Conservation (phyloP, 1,140 invertebrate species). For the Conus betulinus region DNA sequence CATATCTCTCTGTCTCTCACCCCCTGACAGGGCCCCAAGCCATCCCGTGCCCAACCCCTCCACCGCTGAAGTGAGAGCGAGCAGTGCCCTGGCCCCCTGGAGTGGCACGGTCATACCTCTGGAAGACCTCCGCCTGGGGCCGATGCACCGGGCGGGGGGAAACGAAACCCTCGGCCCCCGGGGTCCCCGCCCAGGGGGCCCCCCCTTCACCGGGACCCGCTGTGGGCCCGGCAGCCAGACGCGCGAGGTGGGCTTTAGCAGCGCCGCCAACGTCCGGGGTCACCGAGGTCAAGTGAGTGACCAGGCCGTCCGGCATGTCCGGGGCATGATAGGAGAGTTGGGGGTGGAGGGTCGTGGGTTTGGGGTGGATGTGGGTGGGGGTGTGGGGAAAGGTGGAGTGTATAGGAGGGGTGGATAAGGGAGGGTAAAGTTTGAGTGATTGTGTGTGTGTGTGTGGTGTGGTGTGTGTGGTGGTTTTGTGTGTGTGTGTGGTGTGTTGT, state of each 20-base stretch:
- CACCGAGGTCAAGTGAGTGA: slow-evolving; percentile 23
- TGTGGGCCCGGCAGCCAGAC: slow-evolving; percentile 76
- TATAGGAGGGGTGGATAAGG: too few relatives aligned
- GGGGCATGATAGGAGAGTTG: too few relatives aligned
- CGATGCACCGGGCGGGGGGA: slow-evolving; percentile 52
- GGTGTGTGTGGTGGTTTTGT: too few relatives aligned
- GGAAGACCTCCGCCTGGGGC: slow-evolving; percentile 64
- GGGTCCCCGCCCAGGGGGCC: neutral
- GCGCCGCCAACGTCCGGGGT: slow-evolving; percentile 57
- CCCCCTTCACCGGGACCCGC: neutral
- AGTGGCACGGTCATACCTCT: slow-evolving; percentile 66
- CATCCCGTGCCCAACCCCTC: slow-evolving; percentile 42
- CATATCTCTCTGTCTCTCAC: neutral
- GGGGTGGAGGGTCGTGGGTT: too few relatives aligned
- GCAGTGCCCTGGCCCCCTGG: slow-evolving; percentile 59
- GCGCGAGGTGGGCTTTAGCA: slow-evolving; percentile 80
- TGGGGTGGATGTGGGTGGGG: too few relatives aligned
- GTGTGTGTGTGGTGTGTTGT: too few relatives aligned
- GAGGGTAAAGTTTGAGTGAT: too few relatives aligned
- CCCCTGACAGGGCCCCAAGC: neutral
- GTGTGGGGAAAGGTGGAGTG: too few relatives aligned
- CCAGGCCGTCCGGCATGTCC: slow-evolving; percentile 81
- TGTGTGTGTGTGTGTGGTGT: too few relatives aligned
- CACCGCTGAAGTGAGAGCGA: slow-evolving; percentile 55
- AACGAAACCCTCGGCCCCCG: slow-evolving; percentile 68